Percentiles rank a stretch among this genome's conserved stretches.
Conservation (phyloP, 2,113 vertebrate genomes). For the Stigmatopora argus region DNA sequence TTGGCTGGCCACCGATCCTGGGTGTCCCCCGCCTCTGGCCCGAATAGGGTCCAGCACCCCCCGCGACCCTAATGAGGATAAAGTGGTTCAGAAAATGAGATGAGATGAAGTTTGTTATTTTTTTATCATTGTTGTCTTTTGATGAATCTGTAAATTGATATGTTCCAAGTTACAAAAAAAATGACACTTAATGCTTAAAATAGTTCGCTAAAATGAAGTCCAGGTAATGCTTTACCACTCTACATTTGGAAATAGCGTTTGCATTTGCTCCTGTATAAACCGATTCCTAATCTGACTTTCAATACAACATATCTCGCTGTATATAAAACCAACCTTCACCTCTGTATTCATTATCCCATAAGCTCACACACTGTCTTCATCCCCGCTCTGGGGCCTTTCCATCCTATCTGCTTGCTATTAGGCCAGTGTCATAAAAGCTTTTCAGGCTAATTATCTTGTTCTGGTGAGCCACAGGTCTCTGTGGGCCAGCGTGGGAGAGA, state of each 20-base stretch:
- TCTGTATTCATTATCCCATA: constrained; percentile 32
- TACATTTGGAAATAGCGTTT: background rate
- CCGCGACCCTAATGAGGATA: no score
- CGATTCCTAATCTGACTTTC: constrained; percentile 44
- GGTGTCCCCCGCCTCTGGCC: no score
- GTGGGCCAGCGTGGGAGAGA: constrained; percentile 36
- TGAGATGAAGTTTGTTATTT: no score
- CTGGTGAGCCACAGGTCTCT: constrained; percentile 54
- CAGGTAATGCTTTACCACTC: no score
- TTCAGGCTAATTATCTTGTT: constrained; percentile 60
- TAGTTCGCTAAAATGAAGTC: no score
- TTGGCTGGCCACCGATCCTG: no score
- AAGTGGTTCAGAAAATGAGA: no score
- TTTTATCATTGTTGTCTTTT: no score
- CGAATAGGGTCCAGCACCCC: no score
- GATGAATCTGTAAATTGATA: no score
- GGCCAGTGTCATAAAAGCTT: constrained; percentile 53
- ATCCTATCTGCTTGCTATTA: constrained; percentile 54
- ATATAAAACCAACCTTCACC: constrained; percentile 25
- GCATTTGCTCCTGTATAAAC: background rate
- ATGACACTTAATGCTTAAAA: no score
- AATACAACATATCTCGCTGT: constrained; percentile 23
- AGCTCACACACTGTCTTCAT: constrained; percentile 20
- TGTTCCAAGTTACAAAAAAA: no score
- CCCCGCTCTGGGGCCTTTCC: constrained; percentile 18